A percentile compares a stretch with the other conserved stretches of the same genome.
Conservation (phyloP, 2,888 invertebrate genomes). For the Ametastegia equiseti region DNA sequence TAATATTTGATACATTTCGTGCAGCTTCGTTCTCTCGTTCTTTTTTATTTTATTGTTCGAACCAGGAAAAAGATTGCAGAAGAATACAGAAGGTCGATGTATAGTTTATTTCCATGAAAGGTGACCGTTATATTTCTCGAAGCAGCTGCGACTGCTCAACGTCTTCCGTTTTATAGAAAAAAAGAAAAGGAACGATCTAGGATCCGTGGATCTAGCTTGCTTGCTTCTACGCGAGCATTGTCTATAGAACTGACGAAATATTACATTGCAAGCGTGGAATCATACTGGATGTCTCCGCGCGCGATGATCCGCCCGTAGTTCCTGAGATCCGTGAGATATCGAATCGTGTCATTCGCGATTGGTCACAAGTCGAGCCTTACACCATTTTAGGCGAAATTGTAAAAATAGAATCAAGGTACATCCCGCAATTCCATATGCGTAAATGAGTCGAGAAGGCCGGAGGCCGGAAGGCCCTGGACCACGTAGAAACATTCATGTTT, state of each 20-base stretch:
- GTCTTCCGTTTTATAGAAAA: not conserved
- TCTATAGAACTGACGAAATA: not conserved
- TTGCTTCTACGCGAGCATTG: not conserved
- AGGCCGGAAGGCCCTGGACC: constrained; percentile 1
- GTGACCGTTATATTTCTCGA: not conserved
- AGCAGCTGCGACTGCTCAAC: not conserved
- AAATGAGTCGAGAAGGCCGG: not conserved
- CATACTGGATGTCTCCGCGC: not conserved
- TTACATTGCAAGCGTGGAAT: not conserved
- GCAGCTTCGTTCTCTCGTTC: too few species aligned
- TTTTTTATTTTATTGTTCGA: not conserved
- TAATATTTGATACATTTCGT: too few species aligned
- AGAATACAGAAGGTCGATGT: not conserved
- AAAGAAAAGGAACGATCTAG: not conserved
- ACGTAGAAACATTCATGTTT: not conserved
- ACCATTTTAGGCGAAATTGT: constrained; percentile 29
- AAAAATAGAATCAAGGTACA: constrained; percentile 24
- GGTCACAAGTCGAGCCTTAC: not conserved
- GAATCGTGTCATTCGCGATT: not conserved
- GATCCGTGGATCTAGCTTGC: too few species aligned
- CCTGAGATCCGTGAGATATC: not conserved
- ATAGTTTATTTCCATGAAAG: not conserved
- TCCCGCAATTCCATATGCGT: constrained; percentile 5
- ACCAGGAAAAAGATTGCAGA: not conserved
- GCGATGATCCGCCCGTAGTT: not conserved